Conservation (phyloP, 1,140 invertebrate species). For the Sitobion miscanthi region DNA sequence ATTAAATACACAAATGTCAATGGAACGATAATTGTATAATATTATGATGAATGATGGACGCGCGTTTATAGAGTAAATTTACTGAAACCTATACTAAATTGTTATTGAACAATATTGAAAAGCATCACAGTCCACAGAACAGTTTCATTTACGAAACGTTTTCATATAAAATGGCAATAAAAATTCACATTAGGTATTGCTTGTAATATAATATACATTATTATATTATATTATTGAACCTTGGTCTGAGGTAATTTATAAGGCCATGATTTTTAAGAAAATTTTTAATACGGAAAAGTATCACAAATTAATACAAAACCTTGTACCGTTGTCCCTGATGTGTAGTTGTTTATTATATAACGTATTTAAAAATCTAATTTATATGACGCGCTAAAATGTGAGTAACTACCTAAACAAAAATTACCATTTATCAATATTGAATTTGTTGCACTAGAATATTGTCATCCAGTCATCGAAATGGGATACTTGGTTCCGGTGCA, state of each 20-base stretch:
- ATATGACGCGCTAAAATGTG: background rate
- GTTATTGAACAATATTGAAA: background rate
- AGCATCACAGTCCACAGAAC: background rate
- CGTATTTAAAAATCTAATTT: background rate
- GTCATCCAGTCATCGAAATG: background rate
- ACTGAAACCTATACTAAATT: slow-evolving; percentile 9
- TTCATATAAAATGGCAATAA: background rate
- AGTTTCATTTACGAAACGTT: background rate
- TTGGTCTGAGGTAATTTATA: slow-evolving; percentile 30
- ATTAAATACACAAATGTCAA: background rate
- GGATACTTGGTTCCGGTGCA: background rate
- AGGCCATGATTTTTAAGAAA: slow-evolving; percentile 25
- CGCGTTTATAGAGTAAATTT: background rate
- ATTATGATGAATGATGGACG: background rate
- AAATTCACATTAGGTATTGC: background rate
- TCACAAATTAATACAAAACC: background rate
- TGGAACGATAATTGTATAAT: background rate
- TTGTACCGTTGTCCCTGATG: slow-evolving; percentile 10
- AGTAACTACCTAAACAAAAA: background rate
- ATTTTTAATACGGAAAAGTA: background rate
- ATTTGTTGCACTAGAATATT: background rate
- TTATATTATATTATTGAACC: background rate
- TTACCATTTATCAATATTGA: background rate
- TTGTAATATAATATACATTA: background rate
- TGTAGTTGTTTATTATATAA: background rate